These are phyloP conservation scores for Eulemur coronatus DNA, from an alignment of 2,797 vertebrate genomes.

Conservation along the genomic window DNA sequence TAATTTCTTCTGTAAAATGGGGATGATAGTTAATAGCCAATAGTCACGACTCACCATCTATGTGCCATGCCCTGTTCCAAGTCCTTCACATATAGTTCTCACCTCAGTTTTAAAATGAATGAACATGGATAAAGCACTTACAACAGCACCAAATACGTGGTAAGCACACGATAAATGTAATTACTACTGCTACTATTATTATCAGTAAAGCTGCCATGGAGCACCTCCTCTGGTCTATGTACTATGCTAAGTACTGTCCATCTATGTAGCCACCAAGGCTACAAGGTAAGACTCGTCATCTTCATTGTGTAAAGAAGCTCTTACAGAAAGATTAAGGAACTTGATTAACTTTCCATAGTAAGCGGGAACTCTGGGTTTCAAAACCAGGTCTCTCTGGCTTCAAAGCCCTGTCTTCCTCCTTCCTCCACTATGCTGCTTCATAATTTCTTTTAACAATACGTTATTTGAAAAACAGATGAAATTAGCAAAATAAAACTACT, in stretches of 20 bases:
- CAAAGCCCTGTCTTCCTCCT: neutral
- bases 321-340: neutral
- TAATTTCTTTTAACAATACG: neutral
- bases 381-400: neutral
- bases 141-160: neutral
- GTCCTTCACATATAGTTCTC: neutral
- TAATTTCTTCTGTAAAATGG: neutral
- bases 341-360: neutral
- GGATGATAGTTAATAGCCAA: neutral
- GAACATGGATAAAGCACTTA: neutral
- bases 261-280: neutral
- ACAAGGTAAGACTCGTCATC: neutral
- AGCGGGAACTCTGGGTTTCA: neutral
- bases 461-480: neutral
- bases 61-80: neutral
- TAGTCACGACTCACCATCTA: neutral
- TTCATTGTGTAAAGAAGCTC: neutral
- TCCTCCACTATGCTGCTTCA: neutral
- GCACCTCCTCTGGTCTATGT: neutral
- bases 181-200: neutral
- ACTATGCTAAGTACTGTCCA: neutral
- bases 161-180: neutral
- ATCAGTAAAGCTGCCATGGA: neutral
- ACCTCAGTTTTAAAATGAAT: neutral
- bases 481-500: neutral